These are phyloP conservation scores for Drosophila sproati DNA, from an alignment of 1,140 invertebrate genomes.

Conservation along the genomic window DNA sequence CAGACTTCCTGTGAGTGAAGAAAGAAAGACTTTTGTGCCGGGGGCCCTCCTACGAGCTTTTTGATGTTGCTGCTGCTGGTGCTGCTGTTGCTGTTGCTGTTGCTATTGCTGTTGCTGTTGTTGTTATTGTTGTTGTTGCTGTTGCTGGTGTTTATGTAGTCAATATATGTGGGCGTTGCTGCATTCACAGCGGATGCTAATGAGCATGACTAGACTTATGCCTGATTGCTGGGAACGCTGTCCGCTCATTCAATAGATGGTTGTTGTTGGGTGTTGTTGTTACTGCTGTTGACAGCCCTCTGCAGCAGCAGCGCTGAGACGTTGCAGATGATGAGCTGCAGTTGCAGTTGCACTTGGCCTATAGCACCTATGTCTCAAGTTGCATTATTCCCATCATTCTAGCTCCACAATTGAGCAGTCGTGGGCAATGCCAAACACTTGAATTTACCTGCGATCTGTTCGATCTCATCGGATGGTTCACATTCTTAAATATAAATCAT, in stretches of 20 bases:
- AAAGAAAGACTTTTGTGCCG: conserved; percentile 66
- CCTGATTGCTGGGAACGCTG: conserved; percentile 41
- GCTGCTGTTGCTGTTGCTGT: conserved; percentile 52
- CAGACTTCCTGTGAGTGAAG: conserved; percentile 69
- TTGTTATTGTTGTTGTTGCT: conserved; percentile 44
- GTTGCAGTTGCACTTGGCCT: conserved; percentile 1
- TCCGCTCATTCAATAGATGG: conserved; percentile 55
- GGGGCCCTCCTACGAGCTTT: conserved; percentile 40
- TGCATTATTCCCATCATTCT: conserved; percentile 8
- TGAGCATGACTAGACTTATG: conserved; percentile 79
- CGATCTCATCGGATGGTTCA: neutral
- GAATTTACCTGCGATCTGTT: neutral
- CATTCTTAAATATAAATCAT: no score
- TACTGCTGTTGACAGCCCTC: conserved; percentile 31
- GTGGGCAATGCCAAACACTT: conserved; percentile 13
- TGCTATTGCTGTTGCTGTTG: conserved; percentile 52
- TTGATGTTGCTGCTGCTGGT: conserved; percentile 21
- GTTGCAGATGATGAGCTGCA: conserved; percentile 53
- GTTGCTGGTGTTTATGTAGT: conserved; percentile 42
- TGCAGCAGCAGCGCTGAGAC: conserved; percentile 54
- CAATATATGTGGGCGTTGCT: conserved; percentile 43
- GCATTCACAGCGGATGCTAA: conserved; percentile 73
- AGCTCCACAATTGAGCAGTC: neutral
- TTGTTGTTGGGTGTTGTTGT: conserved; percentile 55
- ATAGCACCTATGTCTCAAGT: conserved; percentile 3